phyloP scores from a whole-genome alignment of 2,888 invertebrate genomes.

The Folsomia manolachei region DNA sequence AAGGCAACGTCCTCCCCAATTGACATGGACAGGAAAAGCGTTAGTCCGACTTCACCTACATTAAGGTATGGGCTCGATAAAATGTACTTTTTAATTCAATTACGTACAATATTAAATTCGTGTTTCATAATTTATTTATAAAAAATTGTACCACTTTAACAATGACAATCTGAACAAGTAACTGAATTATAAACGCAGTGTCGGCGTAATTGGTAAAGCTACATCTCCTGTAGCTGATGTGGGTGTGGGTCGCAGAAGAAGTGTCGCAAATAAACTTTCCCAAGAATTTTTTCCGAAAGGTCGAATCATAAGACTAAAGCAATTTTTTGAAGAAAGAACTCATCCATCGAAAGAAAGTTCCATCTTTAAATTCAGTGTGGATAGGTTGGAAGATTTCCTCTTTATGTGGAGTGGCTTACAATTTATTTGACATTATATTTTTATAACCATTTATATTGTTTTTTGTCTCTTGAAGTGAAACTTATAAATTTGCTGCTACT shows the following conservation, averaged over 20 bases:
- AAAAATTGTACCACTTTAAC: neutral
- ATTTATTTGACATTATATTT: neutral
- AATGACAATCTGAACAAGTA: too few relatives aligned
- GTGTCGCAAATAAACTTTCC: constrained; percentile 48
- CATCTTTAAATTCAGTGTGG: constrained; percentile 49
- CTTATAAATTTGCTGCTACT: too few relatives aligned
- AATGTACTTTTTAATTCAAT: too few relatives aligned
- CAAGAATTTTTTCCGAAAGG: constrained; percentile 52
- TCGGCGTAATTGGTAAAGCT: constrained; percentile 39
- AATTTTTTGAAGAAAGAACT: constrained; percentile 51
- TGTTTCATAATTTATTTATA: too few relatives aligned
- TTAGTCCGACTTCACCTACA: constrained; percentile 50
- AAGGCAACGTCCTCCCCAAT: constrained; percentile 70
- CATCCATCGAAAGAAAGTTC: constrained; percentile 40
- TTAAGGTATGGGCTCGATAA: constrained; percentile 48
- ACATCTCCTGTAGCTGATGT: constrained; percentile 40
- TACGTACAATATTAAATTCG: too few relatives aligned
- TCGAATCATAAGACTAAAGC: constrained; percentile 49
- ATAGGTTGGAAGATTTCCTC: constrained; percentile 39
- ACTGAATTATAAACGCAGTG: constrained; percentile 31
- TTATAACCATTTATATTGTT: neutral
- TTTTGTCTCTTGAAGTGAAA: too few relatives aligned
- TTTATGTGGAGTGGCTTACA: constrained; percentile 3
- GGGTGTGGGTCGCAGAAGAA: constrained; percentile 48
- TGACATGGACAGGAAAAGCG: constrained; percentile 48